These are phyloP conservation scores for Pararge aegeria DNA, from an alignment of 1,140 invertebrate genomes.

Conservation along the genomic window DNA sequence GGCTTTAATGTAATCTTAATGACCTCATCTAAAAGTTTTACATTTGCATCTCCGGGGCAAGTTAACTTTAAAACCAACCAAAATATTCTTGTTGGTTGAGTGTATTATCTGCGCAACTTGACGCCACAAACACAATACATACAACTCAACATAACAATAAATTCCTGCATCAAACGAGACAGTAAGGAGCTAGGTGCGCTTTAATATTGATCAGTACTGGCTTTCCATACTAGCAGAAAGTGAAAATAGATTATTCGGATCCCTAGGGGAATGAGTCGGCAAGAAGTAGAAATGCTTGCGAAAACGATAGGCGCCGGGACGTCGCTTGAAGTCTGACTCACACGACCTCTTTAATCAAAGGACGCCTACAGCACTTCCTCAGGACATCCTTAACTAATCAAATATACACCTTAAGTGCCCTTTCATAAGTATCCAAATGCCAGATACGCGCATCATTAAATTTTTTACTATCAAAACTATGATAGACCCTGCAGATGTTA, in stretches of 20 bases:
- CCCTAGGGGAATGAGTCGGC: conserved; percentile 47
- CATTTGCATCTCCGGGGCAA: too few species aligned
- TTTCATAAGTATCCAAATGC: not conserved
- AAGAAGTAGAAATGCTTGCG: conserved; percentile 38
- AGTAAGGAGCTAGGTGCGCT: too few species aligned
- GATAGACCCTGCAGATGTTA: conserved; percentile 31
- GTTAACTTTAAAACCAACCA: too few species aligned
- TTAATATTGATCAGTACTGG: not conserved
- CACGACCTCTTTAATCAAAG: conserved; percentile 56
- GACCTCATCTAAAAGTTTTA: too few species aligned
- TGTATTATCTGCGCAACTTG: too few species aligned
- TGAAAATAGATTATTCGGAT: conserved; percentile 49
- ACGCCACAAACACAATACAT: too few species aligned
- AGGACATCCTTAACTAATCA: conserved; percentile 30
- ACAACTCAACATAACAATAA: too few species aligned
- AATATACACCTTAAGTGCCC: conserved; percentile 34
- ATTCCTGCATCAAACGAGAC: too few species aligned
- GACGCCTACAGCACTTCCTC: conserved; percentile 44
- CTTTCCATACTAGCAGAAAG: conserved; percentile 37
- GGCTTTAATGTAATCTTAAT: too few species aligned
- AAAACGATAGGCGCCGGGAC: conserved; percentile 55
- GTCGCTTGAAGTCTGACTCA: conserved; percentile 56
- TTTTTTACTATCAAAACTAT: conserved; percentile 29
- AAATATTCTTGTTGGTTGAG: too few species aligned
- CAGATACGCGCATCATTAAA: not conserved